Base-by-base conservation (phyloP, 2,888 invertebrate genomes). In the Mythimna ferrago region DNA sequence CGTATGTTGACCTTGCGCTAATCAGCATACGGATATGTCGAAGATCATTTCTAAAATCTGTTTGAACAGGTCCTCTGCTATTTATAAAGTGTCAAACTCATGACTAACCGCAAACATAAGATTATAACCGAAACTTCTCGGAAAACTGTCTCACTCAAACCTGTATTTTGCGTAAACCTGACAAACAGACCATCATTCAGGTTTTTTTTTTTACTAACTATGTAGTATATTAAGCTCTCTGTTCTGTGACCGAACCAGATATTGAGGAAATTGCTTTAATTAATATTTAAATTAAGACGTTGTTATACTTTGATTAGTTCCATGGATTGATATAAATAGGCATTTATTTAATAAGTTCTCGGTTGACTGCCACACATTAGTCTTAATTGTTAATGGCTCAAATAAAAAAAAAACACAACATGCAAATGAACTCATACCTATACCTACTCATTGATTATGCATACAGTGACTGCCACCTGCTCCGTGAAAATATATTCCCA, bases 101-200 rank as follows among this genome's bases (percentile, higher is more conserved):
- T 41, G 62, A 48, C 53, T 63, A 64, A 66, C 82, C 56, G 26
- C 79, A 71, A 78, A 78, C 53, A 77, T 51, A 53, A 16, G n/a
- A 35, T 26, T n/a, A 56, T 11, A 57, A n/a, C 32, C 19, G 0
- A 48, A 41, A 68, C 26, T 82, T 80, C 83, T 69, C 16, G 54
- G 83, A 82, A 82, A 80, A 78, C 2, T 67, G 57, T 65, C 63
- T 58, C 56, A 62, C 26, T 35, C 14, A 62, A 82, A 73, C 79
- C 65, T 5, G 79, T 68, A 54, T 64, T 48, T 14, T 71, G 16
- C 54, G 56, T 53, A 60, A 61, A 81, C 21, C 64, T 54, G 41
- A 51, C 48, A 53, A 64, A 67, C 77, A 56, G 19, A 54, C 21
- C 21, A 64, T 21, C 51, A 41, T 44, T 64, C 58, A 57, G 19